Base-by-base conservation (phyloP, 2,797 vertebrate genomes). In the Malacoraja senta region DNA sequence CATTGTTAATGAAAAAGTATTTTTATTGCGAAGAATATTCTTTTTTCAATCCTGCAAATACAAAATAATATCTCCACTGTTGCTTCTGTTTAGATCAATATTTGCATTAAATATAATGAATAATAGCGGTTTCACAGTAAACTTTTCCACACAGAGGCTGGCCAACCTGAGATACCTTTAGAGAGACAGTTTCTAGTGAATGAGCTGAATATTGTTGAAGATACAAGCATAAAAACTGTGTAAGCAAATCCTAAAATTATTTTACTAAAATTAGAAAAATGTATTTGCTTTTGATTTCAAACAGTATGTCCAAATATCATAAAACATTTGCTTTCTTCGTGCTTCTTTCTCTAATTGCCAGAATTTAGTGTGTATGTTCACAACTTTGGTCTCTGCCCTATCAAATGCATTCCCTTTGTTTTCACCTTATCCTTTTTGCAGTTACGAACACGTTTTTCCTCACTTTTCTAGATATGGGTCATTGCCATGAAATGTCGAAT, bases 161-260 rank as follows among this genome's bases (percentile, higher is more conserved):
- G 98, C 93, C 98, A 99, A 95, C 98, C 98, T 77, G 96, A 97
- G 93, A 95, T 96, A 94, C 97, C 98, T 3, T 94, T 99, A 96
- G 98, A 98, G 94, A 97, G 98, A 94, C 95, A 97, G 86, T 99
- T 99, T 96, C 95, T 99, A 94, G 96, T 97, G 4, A 97, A 95
- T 94, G 98, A 99, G 95, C 95, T 99, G 93, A 98, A 98, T 93
- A 93, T 98, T 71, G 94, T 97, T 0, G 98, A 99, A 96, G 98
- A 98, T 35, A 53, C 97, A 81, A 98, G 95, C 94, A 96, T 96
- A 94, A 97, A 96, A 95, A 96, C 97, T 93, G 96, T 99, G 98
- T 99, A 97, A 98, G 98, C 94, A 71, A 88, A 68, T 88, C 63
- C 84, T 88, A 35, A 63, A n/a, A 15, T 21, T 88, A 35, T 10